phyloP scores from a whole-genome alignment of 2,113 vertebrate species.

The Halichoeres trimaculatus region DNA sequence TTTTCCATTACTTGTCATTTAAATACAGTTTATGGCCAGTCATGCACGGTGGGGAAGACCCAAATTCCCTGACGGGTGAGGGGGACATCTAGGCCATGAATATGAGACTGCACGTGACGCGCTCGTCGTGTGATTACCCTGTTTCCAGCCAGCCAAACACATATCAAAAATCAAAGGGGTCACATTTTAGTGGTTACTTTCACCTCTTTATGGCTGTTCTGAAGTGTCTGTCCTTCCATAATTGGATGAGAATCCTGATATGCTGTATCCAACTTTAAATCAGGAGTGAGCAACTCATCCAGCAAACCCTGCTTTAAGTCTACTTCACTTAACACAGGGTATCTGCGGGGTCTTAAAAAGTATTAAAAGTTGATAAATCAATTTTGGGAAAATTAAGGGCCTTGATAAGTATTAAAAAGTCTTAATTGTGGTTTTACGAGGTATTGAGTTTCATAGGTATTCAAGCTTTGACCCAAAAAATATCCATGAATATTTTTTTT shows the following conservation, averaged over 20 bases:
- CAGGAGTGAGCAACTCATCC: too few relatives aligned
- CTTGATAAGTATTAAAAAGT: too few relatives aligned
- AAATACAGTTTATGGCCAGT: conserved; percentile 11
- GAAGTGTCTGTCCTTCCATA: not conserved
- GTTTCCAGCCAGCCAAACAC: not conserved
- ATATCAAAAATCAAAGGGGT: not conserved
- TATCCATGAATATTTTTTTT: too few relatives aligned
- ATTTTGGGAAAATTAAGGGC: too few relatives aligned
- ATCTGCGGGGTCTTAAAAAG: too few relatives aligned
- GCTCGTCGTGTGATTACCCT: not conserved
- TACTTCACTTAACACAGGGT: too few relatives aligned
- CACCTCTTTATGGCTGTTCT: not conserved
- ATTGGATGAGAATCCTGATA: not conserved
- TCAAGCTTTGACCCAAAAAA: too few relatives aligned
- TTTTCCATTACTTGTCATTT: conserved; percentile 50
- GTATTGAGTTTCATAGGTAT: too few relatives aligned
- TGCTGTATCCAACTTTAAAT: not conserved
- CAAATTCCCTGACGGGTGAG: conserved; percentile 21
- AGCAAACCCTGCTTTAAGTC: not conserved
- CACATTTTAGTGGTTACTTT: not conserved
- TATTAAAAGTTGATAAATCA: too few relatives aligned
- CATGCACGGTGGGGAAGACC: not conserved
- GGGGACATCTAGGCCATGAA: not conserved
- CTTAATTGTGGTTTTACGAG: too few relatives aligned
- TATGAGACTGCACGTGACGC: not conserved